A percentile compares a stretch with the other conserved stretches of the same genome.
Evolutionary conservation across 2,888 invertebrate species (phyloP).

Genomic region (Ophonus ardosiacus): DNA sequence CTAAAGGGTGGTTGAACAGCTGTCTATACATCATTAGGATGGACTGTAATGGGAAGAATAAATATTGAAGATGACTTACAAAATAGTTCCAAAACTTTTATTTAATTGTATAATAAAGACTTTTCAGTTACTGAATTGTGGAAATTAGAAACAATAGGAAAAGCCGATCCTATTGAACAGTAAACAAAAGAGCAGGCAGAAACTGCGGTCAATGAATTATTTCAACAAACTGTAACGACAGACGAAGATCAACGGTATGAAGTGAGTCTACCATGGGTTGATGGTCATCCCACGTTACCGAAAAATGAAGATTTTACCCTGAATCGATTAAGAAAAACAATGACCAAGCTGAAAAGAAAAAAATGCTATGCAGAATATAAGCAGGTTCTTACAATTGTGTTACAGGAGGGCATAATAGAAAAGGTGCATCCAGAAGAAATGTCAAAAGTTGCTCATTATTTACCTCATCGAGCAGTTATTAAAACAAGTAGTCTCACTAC

Average conservation of each 20-base stretch:
- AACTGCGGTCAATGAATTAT: slow-evolving; percentile 64
- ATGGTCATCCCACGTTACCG: slow-evolving; percentile 66
- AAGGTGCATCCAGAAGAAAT: slow-evolving; percentile 57
- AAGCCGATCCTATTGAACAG: slow-evolving; percentile 68
- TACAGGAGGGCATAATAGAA: slow-evolving; percentile 66
- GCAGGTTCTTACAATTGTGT: neutral
- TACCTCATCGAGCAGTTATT: slow-evolving; percentile 65
- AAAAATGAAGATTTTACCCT: slow-evolving; percentile 64
- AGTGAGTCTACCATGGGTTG: slow-evolving; percentile 68
- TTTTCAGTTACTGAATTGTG: neutral
- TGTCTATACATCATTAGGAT: slow-evolving; percentile 64
- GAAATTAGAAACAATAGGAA: slow-evolving; percentile 66
- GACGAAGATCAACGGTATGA: slow-evolving; percentile 67
- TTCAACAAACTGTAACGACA: slow-evolving; percentile 65
- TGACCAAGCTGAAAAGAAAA: slow-evolving; percentile 10
- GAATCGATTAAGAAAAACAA: slow-evolving; percentile 57
- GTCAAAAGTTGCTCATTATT: slow-evolving; percentile 53
- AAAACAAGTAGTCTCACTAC: slow-evolving; percentile 65
- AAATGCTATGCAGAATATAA: neutral
- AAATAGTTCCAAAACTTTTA: neutral
- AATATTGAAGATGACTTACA: no score
- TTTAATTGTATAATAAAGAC: neutral
- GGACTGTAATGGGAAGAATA: slow-evolving; percentile 9
- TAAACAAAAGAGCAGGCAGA: slow-evolving; percentile 67
- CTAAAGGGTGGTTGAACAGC: slow-evolving; percentile 67